phyloP scores from a whole-genome alignment of 1,140 invertebrate genomes.

The Aporrectodea caliginosa region DNA sequence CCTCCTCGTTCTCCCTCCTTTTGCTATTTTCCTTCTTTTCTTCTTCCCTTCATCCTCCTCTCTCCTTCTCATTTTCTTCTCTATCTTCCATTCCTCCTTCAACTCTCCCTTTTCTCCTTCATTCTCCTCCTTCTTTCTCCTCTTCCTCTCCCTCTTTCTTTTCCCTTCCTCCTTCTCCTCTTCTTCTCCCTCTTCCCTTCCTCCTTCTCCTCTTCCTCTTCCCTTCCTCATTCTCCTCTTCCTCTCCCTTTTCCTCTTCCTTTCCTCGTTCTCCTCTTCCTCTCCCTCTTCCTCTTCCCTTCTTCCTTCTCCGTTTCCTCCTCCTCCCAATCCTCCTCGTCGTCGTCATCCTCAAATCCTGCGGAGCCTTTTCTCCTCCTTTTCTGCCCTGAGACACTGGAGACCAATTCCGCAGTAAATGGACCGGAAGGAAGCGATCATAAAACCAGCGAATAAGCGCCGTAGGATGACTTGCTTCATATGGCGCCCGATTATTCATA shows the following conservation, averaged over 20 bases:
- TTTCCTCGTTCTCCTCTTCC: too few relatives aligned
- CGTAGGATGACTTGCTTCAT: not conserved
- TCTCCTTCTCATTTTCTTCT: conserved; percentile 12
- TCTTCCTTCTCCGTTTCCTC: not conserved
- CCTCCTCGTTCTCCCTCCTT: too few relatives aligned
- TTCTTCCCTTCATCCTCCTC: too few relatives aligned
- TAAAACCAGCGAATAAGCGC: not conserved
- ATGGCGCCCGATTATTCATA: not conserved
- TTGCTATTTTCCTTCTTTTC: too few relatives aligned
- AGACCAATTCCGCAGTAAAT: not conserved
- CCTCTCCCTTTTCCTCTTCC: too few relatives aligned
- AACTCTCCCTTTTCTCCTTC: conserved; percentile 9
- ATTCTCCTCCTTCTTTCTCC: too few relatives aligned
- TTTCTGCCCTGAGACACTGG: not conserved
- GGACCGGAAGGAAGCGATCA: not conserved
- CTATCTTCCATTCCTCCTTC: not conserved
- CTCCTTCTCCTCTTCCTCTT: not conserved
- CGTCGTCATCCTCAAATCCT: conserved; percentile 6
- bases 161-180: not conserved
- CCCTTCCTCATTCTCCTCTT: too few relatives aligned
- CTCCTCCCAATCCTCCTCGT: too few relatives aligned
- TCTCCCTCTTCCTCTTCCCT: conserved; percentile 9
- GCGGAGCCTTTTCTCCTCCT: too few relatives aligned
- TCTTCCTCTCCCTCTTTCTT: conserved; percentile 1
- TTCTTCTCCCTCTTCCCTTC: not conserved